Conservation (phyloP, 2,888 invertebrate species). For the Tetramorium bicarinatum region DNA sequence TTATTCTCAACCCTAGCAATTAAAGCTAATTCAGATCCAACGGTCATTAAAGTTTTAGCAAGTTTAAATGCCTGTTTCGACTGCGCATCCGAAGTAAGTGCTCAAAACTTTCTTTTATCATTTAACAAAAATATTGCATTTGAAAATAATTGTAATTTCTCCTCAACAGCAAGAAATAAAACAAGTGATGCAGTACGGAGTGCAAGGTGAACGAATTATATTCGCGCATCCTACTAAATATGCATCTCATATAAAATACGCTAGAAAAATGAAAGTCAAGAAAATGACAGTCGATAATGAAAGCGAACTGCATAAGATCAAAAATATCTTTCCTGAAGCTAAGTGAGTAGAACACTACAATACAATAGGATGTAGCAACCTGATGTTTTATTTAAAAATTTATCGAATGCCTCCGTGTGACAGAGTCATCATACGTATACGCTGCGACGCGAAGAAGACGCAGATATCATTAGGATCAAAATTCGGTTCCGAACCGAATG, state of each 20-base stretch:
- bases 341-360: conserved; percentile 77
- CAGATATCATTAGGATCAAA: conserved; percentile 75
- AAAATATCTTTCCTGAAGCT: conserved; percentile 87
- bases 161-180: conserved; percentile 87
- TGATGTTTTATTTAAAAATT: neutral
- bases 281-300: conserved; percentile 89
- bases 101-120: neutral
- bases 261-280: conserved; percentile 86
- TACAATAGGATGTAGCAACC: neutral
- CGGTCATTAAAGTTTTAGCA: conserved; percentile 86
- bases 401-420: neutral
- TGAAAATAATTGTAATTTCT: conserved; percentile 6
- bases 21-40: conserved; percentile 88
- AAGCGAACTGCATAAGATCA: conserved; percentile 88
- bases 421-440: conserved; percentile 79
- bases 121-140: neutral
- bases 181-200: conserved; percentile 87
- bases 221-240: conserved; percentile 89
- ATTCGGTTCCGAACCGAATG: conserved; percentile 79
- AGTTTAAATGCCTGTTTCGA: conserved; percentile 89
- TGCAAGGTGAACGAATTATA: conserved; percentile 87
- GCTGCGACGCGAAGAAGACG: conserved; percentile 74
- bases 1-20: conserved; percentile 86
- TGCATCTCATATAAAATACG: conserved; percentile 87
- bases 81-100: conserved; percentile 87